Evolutionary conservation across 1,140 invertebrate genomes (phyloP).

Genomic region (Drosophila pseudoananassae): DNA sequence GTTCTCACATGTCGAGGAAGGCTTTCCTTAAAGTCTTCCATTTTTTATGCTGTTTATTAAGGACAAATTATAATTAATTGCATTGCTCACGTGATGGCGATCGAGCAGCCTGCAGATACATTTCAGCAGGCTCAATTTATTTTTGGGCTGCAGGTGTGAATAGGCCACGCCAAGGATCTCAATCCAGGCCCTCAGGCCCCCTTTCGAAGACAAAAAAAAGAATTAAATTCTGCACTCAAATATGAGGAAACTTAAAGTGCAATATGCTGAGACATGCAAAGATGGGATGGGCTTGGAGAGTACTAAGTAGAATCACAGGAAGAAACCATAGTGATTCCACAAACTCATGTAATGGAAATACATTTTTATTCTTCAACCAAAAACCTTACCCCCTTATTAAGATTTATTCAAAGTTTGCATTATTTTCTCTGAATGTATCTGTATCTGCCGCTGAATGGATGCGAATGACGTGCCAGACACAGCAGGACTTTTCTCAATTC

Average conservation of each 20-base stretch:
- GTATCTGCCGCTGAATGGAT: constrained; percentile 29
- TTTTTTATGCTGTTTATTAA: constrained; percentile 62
- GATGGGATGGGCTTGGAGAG: constrained; percentile 15
- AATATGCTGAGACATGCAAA: constrained; percentile 47
- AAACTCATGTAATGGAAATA: not conserved
- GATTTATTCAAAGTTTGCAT: not conserved
- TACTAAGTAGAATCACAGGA: not conserved
- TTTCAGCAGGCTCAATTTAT: constrained; percentile 80
- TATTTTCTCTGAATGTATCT: constrained; percentile 22
- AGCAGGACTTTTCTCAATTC: constrained; percentile 79
- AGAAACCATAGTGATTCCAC: not conserved
- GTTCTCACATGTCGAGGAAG: constrained; percentile 12
- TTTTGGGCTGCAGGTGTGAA: constrained; percentile 71
- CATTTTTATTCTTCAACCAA: not conserved
- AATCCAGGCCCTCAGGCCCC: constrained; percentile 23
- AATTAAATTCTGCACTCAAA: constrained; percentile 30
- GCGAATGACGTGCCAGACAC: constrained; percentile 72
- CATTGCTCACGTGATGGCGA: constrained; percentile 78
- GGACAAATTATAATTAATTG: constrained; percentile 83
- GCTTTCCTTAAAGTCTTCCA: not conserved
- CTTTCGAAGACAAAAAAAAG: constrained; percentile 6
- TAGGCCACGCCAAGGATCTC: constrained; percentile 52
- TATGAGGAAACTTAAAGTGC: constrained; percentile 38
- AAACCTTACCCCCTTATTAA: no score
- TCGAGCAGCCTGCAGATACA: constrained; percentile 73